These are phyloP conservation scores for Euleptes europaea DNA, from an alignment of 2,113 vertebrate species.

Conservation along the genomic window DNA sequence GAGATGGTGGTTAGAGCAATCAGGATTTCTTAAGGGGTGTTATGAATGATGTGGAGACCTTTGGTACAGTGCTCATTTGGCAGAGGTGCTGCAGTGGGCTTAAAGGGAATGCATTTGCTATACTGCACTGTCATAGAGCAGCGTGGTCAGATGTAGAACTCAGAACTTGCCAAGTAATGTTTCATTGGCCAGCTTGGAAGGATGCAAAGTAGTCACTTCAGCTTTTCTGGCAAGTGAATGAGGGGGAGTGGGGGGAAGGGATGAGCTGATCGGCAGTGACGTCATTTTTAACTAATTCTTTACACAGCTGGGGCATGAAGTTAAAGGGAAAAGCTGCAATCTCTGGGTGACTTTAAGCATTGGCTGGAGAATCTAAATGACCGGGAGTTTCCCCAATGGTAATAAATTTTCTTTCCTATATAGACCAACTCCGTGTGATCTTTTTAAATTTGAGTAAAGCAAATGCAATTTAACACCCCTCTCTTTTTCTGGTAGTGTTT, in stretches of 20 bases:
- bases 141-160: slow-evolving; percentile 27
- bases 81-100: neutral
- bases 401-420: slow-evolving; percentile 62
- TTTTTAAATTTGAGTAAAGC: slow-evolving; percentile 48
- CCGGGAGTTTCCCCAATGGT: slow-evolving; percentile 63
- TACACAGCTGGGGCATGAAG: slow-evolving; percentile 68
- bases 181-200: slow-evolving; percentile 67
- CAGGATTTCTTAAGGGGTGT: slow-evolving; percentile 48
- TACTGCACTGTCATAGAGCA: slow-evolving; percentile 3
- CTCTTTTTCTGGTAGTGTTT: slow-evolving; percentile 40
- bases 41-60: slow-evolving; percentile 24
- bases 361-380: slow-evolving; percentile 66
- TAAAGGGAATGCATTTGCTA: neutral
- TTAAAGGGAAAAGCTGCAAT: slow-evolving; percentile 73
- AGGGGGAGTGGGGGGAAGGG: slow-evolving; percentile 42
- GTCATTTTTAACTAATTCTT: slow-evolving; percentile 76
- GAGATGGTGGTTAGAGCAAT: slow-evolving; percentile 41
- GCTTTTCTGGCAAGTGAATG: slow-evolving; percentile 66
- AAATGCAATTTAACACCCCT: slow-evolving; percentile 23
- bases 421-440: slow-evolving; percentile 39
- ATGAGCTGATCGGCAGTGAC: slow-evolving; percentile 64
- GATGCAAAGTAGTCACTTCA: slow-evolving; percentile 66
- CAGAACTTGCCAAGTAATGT: slow-evolving; percentile 37
- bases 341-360: slow-evolving; percentile 66
- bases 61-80: slow-evolving; percentile 8